Evolutionary conservation across 2,113 vertebrate species (phyloP).

Genomic region (Ranitomeya variabilis): DNA sequence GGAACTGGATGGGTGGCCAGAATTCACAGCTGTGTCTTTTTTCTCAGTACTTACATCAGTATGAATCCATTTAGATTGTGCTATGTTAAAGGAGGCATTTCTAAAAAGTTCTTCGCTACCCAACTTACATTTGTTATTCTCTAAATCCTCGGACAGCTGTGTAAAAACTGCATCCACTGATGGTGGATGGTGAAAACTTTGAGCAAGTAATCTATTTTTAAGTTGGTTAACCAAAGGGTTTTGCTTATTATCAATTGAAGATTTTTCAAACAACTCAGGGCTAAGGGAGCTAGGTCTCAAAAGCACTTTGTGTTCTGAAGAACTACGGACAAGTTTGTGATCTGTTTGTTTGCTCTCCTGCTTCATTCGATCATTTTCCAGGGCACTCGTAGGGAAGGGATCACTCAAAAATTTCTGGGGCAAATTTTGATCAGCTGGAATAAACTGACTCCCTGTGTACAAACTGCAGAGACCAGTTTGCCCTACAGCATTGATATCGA

Average conservation of each 20-base stretch:
- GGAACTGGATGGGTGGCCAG: slow-evolving; percentile 76
- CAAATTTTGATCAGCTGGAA: slow-evolving; percentile 91
- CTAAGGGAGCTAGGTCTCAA: slow-evolving; percentile 72
- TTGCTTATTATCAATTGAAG: slow-evolving; percentile 72
- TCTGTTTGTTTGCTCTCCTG: slow-evolving; percentile 71
- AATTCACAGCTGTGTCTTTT: slow-evolving; percentile 79
- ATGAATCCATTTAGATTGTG: slow-evolving; percentile 82
- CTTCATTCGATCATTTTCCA: slow-evolving; percentile 73
- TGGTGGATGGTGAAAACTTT: slow-evolving; percentile 71
- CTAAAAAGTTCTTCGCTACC: slow-evolving; percentile 82
- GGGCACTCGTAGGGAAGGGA: slow-evolving; percentile 72
- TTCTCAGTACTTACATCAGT: slow-evolving; percentile 69
- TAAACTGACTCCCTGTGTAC: slow-evolving; percentile 91
- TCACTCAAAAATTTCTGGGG: slow-evolving; percentile 95
- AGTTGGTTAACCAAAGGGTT: slow-evolving; percentile 68
- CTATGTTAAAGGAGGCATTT: slow-evolving; percentile 63
- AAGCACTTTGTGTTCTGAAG: slow-evolving; percentile 71
- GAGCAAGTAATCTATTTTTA: slow-evolving; percentile 72
- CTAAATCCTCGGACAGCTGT: slow-evolving; percentile 67
- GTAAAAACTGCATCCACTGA: slow-evolving; percentile 73
- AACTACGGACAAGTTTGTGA: slow-evolving; percentile 72
- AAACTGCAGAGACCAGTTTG: slow-evolving; percentile 91
- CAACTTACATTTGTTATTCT: slow-evolving; percentile 76
- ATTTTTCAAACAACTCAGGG: slow-evolving; percentile 85
- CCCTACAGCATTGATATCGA: slow-evolving; percentile 93